These are phyloP conservation scores for Kryptopterus vitreolus DNA, from an alignment of 2,797 vertebrate genomes.

Conservation along the genomic window DNA sequence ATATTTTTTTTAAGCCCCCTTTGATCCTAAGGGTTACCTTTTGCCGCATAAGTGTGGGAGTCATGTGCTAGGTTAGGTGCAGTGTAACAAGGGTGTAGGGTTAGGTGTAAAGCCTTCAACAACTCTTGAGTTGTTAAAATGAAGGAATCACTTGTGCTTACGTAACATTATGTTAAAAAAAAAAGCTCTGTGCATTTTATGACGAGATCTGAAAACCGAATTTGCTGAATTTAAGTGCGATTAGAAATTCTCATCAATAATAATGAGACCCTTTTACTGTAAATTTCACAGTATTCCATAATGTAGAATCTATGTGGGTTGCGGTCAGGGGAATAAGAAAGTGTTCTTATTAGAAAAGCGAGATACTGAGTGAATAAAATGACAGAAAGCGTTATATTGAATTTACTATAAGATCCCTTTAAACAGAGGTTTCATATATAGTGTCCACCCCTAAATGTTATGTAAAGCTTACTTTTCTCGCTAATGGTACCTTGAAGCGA, in stretches of 20 bases:
- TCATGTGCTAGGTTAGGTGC: neutral
- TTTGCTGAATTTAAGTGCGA: neutral
- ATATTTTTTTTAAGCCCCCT: neutral
- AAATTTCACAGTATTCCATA: neutral
- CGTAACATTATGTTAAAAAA: neutral
- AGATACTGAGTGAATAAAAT: neutral
- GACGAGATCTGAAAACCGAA: neutral
- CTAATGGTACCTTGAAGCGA: no score
- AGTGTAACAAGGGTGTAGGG: neutral
- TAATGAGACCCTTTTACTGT: neutral
- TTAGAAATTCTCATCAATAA: neutral
- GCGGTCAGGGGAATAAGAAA: neutral
- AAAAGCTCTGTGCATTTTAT: no score
- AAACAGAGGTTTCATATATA: neutral
- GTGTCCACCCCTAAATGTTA: neutral
- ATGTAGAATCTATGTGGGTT: neutral
- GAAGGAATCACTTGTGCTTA: neutral
- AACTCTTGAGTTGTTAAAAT: neutral
- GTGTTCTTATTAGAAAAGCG: neutral
- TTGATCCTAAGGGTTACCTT: neutral
- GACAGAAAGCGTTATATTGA: neutral
- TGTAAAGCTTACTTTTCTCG: no score
- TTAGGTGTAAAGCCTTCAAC: neutral
- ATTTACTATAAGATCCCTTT: neutral
- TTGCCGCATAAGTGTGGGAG: neutral